phyloP scores from a whole-genome alignment of 2,797 vertebrate genomes.

The Pipistrellus pipistrellus region DNA sequence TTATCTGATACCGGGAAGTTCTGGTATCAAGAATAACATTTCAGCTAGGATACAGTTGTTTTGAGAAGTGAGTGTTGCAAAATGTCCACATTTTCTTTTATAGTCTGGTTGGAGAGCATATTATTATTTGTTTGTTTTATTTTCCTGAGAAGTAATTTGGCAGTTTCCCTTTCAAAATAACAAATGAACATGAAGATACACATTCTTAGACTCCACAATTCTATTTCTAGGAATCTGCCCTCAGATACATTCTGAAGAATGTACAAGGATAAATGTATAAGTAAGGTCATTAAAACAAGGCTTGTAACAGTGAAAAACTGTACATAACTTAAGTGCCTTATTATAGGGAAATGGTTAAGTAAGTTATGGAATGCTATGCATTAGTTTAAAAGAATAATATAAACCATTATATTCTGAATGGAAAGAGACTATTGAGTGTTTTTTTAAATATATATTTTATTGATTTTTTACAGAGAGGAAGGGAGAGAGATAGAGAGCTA shows the following conservation, averaged over 20 bases:
- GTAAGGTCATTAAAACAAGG: not conserved
- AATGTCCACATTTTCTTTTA: conserved; percentile 29
- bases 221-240: conserved; percentile 31
- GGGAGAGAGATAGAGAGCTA: no score
- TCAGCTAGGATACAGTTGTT: not conserved
- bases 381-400: not conserved
- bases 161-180: conserved; percentile 56
- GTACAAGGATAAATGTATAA: not conserved
- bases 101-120: not conserved
- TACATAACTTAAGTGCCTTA: not conserved
- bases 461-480: no score
- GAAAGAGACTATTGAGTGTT: not conserved
- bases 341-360: not conserved
- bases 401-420: not conserved
- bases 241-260: conserved; percentile 30
- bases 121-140: not conserved
- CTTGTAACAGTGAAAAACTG: not conserved
- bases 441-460: no score
- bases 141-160: not conserved
- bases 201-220: not conserved
- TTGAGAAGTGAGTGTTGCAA: not conserved
- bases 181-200: conserved; percentile 33
- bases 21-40: not conserved
- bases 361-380: conserved; percentile 1
- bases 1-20: not conserved